Evolutionary conservation across 2,797 vertebrate species (phyloP), one percentile per base, ranked within the genome.

Genomic region (Luscinia megarhynchos): DNA sequence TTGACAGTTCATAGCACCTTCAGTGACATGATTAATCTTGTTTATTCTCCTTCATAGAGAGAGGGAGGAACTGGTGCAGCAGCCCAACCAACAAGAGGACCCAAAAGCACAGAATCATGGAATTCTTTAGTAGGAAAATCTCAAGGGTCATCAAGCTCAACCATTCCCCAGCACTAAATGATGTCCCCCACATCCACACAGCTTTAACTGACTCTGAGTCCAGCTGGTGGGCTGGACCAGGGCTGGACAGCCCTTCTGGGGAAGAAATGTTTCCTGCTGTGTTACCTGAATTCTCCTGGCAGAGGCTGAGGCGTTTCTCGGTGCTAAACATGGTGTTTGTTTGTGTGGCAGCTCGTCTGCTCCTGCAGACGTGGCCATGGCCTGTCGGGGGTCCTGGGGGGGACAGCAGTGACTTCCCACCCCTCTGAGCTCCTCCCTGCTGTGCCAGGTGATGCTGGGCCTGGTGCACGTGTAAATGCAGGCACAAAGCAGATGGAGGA

Each of bases 1-100:
- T 67, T 77, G 89, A 66, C 57, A 89, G 68, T 59, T 93, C 79
- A 74, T 62, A 61, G 62, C 69, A 78, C 73, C 76, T 90, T 81
- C 84, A 67, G 22, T 0, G 1, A 64, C 48, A n/a, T 69, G 67
- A 45, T 46, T 30, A 75, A 90, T 13, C 4, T 41, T 45, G 9
- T 64, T 93, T 72, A 36, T 68, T 53, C 53, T 61, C 59, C n/a
- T 78, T 57, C 43, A 21, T 1, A 15, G 27, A 80, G 38, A 32
- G 8, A 26, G 24, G 38, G 21, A 51, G 51, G 66, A 70, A 58
- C 1, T 48, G 30, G 12, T 67, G 83, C 59, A 92, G 86, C 62
- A 76, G 21, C 20, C n/a, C 41, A 27, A 30, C 51, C 30, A 55
- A 21, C 29, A 57, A 46, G 84, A 87, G 15, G 36, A 67, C 16